Conservation (phyloP, 2,113 vertebrate genomes). For the Nothocercus julius region DNA sequence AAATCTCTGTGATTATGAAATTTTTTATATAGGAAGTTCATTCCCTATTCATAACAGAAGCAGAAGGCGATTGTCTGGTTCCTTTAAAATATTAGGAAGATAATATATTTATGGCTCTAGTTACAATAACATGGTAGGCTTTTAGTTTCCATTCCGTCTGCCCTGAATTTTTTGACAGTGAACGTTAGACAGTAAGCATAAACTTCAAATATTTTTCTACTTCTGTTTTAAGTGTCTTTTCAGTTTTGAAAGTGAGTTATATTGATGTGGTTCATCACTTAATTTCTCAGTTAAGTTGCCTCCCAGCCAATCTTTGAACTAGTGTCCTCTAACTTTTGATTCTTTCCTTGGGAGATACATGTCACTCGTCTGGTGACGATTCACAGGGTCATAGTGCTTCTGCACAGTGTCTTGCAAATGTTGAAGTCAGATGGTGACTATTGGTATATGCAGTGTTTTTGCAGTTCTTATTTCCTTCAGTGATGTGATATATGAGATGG, state of each 20-base stretch:
- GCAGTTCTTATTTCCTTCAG: neutral
- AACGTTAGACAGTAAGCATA: neutral
- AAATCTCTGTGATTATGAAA: neutral
- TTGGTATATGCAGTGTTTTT: slow-evolving; percentile 14
- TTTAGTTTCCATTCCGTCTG: neutral
- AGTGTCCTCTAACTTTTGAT: neutral
- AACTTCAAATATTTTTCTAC: neutral
- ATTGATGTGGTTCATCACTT: neutral
- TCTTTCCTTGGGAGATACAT: rapidly evolving
- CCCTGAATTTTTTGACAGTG: neutral
- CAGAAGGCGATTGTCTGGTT: neutral
- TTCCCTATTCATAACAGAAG: neutral
- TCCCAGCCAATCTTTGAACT: neutral
- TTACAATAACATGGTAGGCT: neutral
- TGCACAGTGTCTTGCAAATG: neutral
- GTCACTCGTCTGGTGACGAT: neutral
- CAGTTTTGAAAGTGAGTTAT: neutral
- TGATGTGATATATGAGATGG: slow-evolving; percentile 28
- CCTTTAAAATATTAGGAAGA: neutral
- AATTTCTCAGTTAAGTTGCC: neutral
- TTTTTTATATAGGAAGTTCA: too few relatives aligned
- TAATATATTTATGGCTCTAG: neutral
- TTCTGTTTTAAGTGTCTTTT: neutral
- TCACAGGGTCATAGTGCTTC: neutral
- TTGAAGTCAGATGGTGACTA: slow-evolving; percentile 14